Evolutionary conservation across 2,797 vertebrate species (phyloP).

Genomic region (Bradypodion ventrale): DNA sequence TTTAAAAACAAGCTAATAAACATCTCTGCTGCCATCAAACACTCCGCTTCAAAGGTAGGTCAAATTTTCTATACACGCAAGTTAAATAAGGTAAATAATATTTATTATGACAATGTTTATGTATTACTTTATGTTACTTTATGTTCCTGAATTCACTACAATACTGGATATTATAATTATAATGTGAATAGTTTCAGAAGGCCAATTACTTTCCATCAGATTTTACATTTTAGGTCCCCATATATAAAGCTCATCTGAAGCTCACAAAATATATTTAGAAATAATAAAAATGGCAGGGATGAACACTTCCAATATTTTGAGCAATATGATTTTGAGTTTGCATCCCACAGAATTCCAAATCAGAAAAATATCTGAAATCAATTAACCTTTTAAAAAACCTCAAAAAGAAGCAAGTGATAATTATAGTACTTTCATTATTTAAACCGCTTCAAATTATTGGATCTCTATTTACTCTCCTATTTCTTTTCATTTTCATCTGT

Average conservation of each 20-base stretch:
- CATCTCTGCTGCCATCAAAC: neutral
- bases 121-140: neutral
- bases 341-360: neutral
- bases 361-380: neutral
- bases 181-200: neutral
- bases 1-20: neutral
- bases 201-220: neutral
- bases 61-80: neutral
- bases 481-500: neutral
- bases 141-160: neutral
- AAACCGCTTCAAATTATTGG: neutral
- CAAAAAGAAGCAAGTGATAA: neutral
- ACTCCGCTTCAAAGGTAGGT: neutral
- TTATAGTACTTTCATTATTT: neutral
- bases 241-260: neutral
- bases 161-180: neutral
- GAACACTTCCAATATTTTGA: neutral
- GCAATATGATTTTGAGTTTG: neutral
- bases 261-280: neutral
- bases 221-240: neutral
- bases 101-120: neutral
- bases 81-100: neutral
- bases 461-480: neutral
- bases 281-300: neutral
- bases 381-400: neutral